Conservation (phyloP, 2,888 invertebrate genomes). For the Cerastis rubricosa region DNA sequence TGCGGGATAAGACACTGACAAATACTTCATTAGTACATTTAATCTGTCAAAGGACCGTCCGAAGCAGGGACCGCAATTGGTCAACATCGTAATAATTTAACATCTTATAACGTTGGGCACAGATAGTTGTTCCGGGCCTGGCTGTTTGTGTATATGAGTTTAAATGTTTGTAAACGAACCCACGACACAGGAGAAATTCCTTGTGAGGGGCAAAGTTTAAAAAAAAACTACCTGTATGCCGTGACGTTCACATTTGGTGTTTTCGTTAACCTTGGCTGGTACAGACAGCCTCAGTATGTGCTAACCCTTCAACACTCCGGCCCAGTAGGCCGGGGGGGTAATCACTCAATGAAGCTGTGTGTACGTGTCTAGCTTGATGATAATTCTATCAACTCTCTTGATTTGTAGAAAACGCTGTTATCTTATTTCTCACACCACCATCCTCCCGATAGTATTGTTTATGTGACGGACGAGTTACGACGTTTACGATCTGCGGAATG, state of each 20-base stretch:
- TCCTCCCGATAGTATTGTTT: conserved; percentile 75
- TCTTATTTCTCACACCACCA: conserved; percentile 54
- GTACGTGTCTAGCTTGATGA: not conserved
- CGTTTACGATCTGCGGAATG: conserved; percentile 76
- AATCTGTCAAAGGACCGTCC: not conserved
- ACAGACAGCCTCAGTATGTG: no score
- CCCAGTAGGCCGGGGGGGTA: no score
- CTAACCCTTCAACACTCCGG: no score
- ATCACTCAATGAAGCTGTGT: no score
- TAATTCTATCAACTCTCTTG: not conserved
- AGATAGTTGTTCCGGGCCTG: no score
- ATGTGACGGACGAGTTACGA: conserved; percentile 80
- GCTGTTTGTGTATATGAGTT: no score
- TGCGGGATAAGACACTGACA: not conserved
- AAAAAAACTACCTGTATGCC: not conserved
- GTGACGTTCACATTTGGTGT: not conserved
- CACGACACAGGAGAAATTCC: no score
- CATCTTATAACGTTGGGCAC: no score
- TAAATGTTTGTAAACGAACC: no score
- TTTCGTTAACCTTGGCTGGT: not conserved
- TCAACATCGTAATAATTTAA: no score
- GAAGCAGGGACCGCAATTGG: not conserved
- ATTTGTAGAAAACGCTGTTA: conserved; percentile 20
- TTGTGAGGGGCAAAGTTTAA: no score
- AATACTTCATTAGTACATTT: not conserved